A percentile compares a stretch with the other conserved stretches of the same genome.
phyloP scores from a whole-genome alignment of 2,113 vertebrate genomes.

The Cettia cetti region DNA sequence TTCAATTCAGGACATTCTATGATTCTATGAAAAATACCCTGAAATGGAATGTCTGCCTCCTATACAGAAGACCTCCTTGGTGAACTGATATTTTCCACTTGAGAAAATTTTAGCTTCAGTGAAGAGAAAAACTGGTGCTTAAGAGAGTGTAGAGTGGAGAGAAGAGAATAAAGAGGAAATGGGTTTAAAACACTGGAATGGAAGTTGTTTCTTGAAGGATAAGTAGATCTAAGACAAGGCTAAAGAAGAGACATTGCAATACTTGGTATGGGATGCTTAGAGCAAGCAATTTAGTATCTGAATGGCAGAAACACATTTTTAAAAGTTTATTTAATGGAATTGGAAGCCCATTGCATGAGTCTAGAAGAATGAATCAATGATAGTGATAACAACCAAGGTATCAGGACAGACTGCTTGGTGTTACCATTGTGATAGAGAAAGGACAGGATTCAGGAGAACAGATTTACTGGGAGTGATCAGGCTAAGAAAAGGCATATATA shows the following conservation, averaged over 20 bases:
- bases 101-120: not conserved
- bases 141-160: not conserved
- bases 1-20: not conserved
- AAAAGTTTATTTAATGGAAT: not conserved
- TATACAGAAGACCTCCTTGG: not conserved
- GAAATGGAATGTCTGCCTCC: not conserved
- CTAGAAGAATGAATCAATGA: not conserved
- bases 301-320: not conserved
- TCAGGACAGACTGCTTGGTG: not conserved
- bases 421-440: not conserved
- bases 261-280: not conserved
- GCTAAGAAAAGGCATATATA: not conserved
- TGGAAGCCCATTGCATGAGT: not conserved
- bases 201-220: not conserved
- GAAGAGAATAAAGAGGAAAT: not conserved
- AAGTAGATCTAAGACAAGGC: not conserved
- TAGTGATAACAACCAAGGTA: not conserved
- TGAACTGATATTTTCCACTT: not conserved
- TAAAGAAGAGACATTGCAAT: not conserved
- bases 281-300: not conserved
- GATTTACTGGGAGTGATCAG: not conserved
- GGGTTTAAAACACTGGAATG: not conserved
- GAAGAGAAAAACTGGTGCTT: not conserved
- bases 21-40: not conserved
- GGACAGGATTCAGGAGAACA: not conserved